A percentile compares a stretch with the other conserved stretches of the same genome.
Conservation (phyloP, 2,113 vertebrate species). For the Mesoclemmys tuberculata region DNA sequence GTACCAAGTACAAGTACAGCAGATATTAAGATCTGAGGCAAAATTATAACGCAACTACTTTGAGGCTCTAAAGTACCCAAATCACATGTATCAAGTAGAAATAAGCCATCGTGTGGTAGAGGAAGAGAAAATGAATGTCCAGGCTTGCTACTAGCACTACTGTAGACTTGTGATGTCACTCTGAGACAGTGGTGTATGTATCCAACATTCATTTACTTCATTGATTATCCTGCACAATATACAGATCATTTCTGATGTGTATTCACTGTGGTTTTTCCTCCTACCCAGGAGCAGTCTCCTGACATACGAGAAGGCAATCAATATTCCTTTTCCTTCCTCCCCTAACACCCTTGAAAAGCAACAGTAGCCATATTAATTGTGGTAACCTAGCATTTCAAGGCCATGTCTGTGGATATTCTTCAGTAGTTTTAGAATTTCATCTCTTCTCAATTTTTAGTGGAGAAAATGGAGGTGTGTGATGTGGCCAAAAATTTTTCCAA, state of each 20-base stretch:
- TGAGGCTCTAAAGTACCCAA: background rate
- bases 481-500: background rate
- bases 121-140: background rate
- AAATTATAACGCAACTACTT: background rate
- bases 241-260: background rate
- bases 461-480: background rate
- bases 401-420: background rate
- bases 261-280: background rate
- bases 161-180: background rate
- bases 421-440: slow-evolving; percentile 24
- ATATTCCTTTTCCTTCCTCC: background rate
- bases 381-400: background rate
- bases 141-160: background rate
- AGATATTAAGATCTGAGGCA: background rate
- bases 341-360: slow-evolving; percentile 4
- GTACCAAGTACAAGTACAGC: background rate
- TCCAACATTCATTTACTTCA: background rate
- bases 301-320: slow-evolving; percentile 37
- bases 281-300: background rate
- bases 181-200: background rate
- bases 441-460: background rate
- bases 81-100: background rate
- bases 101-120: background rate
- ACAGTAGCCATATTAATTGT: background rate
- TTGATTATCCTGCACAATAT: background rate